phyloP scores from a whole-genome alignment of 2,888 invertebrate species.

The Calameuta filiformis region DNA sequence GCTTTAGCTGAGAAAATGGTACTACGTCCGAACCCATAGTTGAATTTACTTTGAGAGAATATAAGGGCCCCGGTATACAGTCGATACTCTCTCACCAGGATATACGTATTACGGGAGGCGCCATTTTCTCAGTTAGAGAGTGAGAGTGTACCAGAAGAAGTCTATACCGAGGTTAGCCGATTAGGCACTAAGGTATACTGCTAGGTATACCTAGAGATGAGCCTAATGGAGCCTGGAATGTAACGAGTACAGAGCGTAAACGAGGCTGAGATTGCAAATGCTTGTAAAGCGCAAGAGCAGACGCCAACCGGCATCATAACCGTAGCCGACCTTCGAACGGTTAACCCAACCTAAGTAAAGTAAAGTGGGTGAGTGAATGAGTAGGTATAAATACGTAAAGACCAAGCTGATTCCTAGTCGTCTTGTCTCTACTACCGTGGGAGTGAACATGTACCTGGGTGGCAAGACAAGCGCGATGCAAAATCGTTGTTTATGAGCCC shows the following conservation, averaged over 20 bases:
- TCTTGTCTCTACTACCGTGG: constrained; percentile 16
- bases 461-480: constrained; percentile 41
- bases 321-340: background rate
- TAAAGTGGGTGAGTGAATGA: constrained; percentile 38
- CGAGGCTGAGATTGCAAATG: constrained; percentile 40
- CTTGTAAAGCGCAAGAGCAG: background rate
- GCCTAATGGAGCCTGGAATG: constrained; percentile 57
- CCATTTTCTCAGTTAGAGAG: background rate
- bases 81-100: background rate
- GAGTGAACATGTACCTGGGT: constrained; percentile 29
- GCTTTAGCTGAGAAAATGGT: constrained; percentile 26
- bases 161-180: background rate
- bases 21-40: background rate
- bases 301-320: background rate
- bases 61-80: background rate
- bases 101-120: background rate
- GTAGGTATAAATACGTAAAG: constrained; percentile 29
- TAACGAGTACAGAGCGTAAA: constrained; percentile 48
- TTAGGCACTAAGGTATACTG: background rate
- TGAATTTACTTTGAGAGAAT: background rate
- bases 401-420: background rate
- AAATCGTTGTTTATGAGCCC: constrained; percentile 60
- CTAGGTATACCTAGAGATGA: constrained; percentile 28
- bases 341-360: constrained; percentile 29
- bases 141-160: background rate